Conservation (phyloP, 2,113 vertebrate species). For the Mobula hypostoma region DNA sequence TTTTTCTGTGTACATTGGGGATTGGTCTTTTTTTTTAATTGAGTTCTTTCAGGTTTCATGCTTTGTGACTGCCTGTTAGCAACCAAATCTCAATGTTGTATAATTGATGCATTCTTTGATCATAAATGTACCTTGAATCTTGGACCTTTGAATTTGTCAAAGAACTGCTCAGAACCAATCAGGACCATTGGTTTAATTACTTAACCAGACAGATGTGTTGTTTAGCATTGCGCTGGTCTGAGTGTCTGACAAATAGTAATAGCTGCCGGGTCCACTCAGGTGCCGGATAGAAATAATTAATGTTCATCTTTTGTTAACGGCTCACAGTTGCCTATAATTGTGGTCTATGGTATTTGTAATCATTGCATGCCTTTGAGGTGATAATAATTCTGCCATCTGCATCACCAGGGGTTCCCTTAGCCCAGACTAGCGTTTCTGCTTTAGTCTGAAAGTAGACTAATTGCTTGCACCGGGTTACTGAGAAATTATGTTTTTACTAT, state of each 20-base stretch:
- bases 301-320: neutral
- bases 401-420: neutral
- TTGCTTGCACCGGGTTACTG: neutral
- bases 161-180: neutral
- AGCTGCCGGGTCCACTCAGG: neutral
- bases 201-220: neutral
- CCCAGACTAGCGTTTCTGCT: neutral
- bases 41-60: too few species aligned
- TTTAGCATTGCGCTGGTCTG: neutral
- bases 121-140: too few species aligned
- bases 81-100: too few species aligned
- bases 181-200: neutral
- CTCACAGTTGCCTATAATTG: neutral
- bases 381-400: neutral
- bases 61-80: too few species aligned
- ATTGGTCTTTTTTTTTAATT: too few species aligned
- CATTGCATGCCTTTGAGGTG: neutral
- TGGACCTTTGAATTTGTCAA: neutral
- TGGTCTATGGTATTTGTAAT: constrained; percentile 2
- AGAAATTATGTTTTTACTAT: neutral
- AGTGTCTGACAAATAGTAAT: neutral
- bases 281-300: neutral
- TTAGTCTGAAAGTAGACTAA: neutral
- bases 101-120: too few species aligned
- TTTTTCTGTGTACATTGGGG: too few species aligned